These are phyloP conservation scores for Amblyornis subalaris DNA, from an alignment of 2,113 vertebrate species.

Conservation along the genomic window DNA sequence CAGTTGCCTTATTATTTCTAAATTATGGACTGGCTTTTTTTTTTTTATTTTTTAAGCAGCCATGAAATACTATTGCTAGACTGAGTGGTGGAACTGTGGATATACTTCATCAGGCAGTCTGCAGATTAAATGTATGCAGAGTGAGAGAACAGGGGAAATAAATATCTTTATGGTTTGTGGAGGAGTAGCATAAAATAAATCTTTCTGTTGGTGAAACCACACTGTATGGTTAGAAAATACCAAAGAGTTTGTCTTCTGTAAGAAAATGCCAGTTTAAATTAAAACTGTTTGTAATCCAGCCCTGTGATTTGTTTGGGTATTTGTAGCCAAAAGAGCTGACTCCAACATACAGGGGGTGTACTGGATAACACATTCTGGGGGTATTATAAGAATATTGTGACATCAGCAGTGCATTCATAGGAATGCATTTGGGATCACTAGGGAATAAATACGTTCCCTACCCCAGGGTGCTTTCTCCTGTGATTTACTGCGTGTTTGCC, in stretches of 20 bases:
- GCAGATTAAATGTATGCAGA: neutral
- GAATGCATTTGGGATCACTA: neutral
- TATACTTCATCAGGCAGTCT: neutral
- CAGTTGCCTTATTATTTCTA: neutral
- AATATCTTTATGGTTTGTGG: neutral
- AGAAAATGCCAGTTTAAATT: neutral
- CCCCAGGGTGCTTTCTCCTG: neutral
- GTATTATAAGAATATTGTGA: neutral
- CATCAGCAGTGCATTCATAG: neutral
- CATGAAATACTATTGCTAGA: neutral
- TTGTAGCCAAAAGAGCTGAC: neutral
- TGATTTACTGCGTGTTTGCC: neutral
- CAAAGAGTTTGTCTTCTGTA: neutral
- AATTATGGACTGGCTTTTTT: neutral
- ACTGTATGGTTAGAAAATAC: neutral
- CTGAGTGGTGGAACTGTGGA: neutral
- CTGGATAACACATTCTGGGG: neutral
- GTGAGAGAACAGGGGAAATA: neutral
- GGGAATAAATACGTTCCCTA: neutral
- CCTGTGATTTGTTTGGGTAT: neutral
- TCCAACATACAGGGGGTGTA: accelerated
- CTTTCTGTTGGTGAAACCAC: neutral
- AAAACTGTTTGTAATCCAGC: neutral
- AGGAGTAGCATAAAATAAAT: neutral
- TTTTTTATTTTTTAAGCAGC: neutral